These are phyloP conservation scores for Triplophysa siluroides DNA, from an alignment of 2,113 vertebrate species.

Conservation along the genomic window DNA sequence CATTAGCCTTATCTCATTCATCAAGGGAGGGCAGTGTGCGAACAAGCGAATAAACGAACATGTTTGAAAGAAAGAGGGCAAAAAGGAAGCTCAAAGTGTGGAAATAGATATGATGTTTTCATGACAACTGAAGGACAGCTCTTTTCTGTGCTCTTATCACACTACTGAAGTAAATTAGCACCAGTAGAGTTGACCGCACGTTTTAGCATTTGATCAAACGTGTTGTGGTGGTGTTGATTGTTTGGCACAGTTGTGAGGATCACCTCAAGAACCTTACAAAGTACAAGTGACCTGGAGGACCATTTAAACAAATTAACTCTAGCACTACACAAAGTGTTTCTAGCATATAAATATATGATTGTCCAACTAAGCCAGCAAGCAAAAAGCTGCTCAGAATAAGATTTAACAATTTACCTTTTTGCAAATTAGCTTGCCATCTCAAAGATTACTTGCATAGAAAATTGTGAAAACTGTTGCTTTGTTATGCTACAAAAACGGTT, in stretches of 20 bases:
- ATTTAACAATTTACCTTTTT: background rate
- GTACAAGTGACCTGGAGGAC: background rate
- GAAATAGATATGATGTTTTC: constrained; percentile 66
- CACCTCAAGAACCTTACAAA: constrained; percentile 51
- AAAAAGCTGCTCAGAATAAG: background rate
- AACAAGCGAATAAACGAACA: constrained; percentile 57
- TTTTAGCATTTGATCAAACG: constrained; percentile 50
- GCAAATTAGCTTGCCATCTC: too few relatives aligned
- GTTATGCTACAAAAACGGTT: too few relatives aligned
- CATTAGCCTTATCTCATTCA: constrained; percentile 72
- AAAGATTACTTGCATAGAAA: too few relatives aligned
- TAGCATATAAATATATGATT: background rate
- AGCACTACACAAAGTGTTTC: background rate
- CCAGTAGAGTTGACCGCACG: constrained; percentile 50
- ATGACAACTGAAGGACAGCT: constrained; percentile 59
- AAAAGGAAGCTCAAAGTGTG: constrained; percentile 59
- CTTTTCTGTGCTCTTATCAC: constrained; percentile 49
- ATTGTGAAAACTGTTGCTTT: too few relatives aligned
- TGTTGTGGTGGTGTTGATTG: constrained; percentile 43
- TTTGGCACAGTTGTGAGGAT: constrained; percentile 54
- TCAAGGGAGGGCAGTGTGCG: constrained; percentile 65
- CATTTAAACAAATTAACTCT: background rate
- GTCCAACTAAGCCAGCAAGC: background rate
- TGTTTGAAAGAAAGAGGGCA: constrained; percentile 12
- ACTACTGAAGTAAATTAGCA: constrained; percentile 58